Evolutionary conservation across 2,888 invertebrate genomes (phyloP).

Genomic region (Xylophagus ater): DNA sequence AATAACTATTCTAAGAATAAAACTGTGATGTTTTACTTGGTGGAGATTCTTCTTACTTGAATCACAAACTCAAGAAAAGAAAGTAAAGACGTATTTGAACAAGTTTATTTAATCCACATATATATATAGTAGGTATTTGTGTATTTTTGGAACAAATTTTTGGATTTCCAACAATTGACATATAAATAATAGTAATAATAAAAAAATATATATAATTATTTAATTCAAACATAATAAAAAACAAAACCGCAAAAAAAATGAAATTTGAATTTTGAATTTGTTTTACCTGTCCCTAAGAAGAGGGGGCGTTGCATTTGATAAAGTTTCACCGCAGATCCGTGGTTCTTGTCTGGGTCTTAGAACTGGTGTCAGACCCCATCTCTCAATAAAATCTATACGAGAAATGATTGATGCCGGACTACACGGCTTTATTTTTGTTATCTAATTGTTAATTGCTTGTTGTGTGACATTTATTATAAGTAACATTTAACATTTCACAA

Average conservation of each 20-base stretch:
- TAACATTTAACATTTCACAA: not conserved
- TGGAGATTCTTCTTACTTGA: no score
- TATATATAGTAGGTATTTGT: no score
- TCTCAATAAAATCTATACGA: conserved; percentile 94
- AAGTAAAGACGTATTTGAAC: no score
- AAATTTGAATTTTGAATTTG: not conserved
- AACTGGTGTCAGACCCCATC: conserved; percentile 98
- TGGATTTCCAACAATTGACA: no score
- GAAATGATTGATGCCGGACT: conserved; percentile 58
- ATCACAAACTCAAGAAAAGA: no score
- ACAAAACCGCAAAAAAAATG: not conserved
- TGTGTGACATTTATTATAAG: not conserved
- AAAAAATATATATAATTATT: no score
- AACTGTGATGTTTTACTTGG: no score
- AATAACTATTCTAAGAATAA: no score
- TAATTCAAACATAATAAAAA: no score
- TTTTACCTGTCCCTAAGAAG: conserved; percentile 41
- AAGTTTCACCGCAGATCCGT: conserved; percentile 54
- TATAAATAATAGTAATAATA: not conserved
- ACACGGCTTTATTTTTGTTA: conserved; percentile 18
- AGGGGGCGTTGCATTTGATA: conserved; percentile 40
- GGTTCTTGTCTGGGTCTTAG: conserved; percentile 92
- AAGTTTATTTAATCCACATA: no score
- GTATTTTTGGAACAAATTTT: no score
- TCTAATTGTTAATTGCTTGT: conserved; percentile 10